Evolutionary conservation across 2,113 vertebrate species (phyloP).

Genomic region (Chaenogobius annularis): DNA sequence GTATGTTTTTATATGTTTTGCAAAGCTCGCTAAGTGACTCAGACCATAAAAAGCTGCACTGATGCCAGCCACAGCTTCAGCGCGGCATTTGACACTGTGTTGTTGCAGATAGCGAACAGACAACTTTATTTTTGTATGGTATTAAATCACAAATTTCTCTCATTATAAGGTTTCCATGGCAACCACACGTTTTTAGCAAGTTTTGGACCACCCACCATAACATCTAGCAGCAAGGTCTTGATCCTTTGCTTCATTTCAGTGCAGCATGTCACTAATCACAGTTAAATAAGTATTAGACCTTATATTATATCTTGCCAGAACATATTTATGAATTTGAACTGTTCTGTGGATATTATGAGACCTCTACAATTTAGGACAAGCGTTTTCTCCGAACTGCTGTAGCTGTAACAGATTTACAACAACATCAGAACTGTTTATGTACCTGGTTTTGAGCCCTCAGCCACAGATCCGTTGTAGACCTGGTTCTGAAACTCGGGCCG

Average conservation of each 20-base stretch:
- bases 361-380: too few relatives aligned
- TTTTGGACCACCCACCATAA: neutral
- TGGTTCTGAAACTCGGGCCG: conserved; percentile 94
- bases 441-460: conserved; percentile 98
- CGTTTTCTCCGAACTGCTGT: too few relatives aligned
- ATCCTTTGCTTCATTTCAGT: neutral
- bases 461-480: conserved; percentile 96
- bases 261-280: neutral
- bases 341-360: too few relatives aligned
- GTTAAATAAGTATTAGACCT: neutral
- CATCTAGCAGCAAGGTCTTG: neutral
- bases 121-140: neutral
- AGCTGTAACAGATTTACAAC: neutral
- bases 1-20: conserved; percentile 12
- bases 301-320: neutral
- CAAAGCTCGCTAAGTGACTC: conserved; percentile 6
- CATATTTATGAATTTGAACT: neutral
- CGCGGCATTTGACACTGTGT: neutral
- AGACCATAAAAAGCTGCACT: neutral
- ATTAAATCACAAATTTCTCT: neutral
- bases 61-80: neutral
- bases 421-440: conserved; percentile 19
- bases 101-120: neutral
- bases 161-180: neutral
- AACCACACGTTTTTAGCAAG: neutral